Evolutionary conservation across 1,140 invertebrate species (phyloP).

Genomic region (Rhopalosiphum padi): DNA sequence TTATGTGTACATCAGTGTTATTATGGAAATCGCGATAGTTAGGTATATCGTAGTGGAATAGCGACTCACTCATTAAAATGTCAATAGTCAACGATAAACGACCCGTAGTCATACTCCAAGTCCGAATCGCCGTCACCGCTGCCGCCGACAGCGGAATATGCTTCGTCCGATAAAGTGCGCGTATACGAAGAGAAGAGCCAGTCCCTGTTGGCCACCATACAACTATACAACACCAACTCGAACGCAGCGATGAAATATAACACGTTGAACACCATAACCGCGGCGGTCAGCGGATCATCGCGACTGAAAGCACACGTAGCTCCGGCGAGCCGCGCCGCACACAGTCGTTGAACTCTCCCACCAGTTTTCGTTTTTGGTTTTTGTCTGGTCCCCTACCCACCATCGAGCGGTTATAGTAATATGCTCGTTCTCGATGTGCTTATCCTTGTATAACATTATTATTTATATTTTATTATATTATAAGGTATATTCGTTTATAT

Average conservation of each 20-base stretch:
- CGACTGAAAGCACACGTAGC: neutral
- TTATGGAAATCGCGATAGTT: neutral
- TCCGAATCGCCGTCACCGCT: neutral
- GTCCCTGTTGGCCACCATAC: slow-evolving; percentile 13
- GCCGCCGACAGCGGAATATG: neutral
- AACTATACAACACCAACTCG: slow-evolving; percentile 31
- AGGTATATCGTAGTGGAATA: neutral
- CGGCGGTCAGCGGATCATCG: neutral
- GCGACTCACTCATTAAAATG: neutral
- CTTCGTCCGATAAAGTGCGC: neutral
- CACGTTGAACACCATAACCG: slow-evolving; percentile 49
- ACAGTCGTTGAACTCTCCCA: neutral
- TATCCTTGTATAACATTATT: too few relatives aligned
- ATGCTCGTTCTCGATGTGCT: neutral
- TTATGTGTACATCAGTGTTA: neutral
- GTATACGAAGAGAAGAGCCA: slow-evolving; percentile 40
- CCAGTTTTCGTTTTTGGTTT: neutral
- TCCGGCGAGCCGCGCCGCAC: neutral
- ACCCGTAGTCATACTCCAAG: neutral
- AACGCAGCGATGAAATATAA: slow-evolving; percentile 38
- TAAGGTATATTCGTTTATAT: too few relatives aligned
- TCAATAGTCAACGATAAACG: neutral
- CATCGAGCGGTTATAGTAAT: too few relatives aligned
- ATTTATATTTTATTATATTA: too few relatives aligned
- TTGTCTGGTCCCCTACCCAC: neutral